Percentiles rank a stretch among this genome's conserved stretches.
These are phyloP conservation scores for Stenolophus ochropezus DNA, from an alignment of 2,888 invertebrate genomes.

Conservation along the genomic window DNA sequence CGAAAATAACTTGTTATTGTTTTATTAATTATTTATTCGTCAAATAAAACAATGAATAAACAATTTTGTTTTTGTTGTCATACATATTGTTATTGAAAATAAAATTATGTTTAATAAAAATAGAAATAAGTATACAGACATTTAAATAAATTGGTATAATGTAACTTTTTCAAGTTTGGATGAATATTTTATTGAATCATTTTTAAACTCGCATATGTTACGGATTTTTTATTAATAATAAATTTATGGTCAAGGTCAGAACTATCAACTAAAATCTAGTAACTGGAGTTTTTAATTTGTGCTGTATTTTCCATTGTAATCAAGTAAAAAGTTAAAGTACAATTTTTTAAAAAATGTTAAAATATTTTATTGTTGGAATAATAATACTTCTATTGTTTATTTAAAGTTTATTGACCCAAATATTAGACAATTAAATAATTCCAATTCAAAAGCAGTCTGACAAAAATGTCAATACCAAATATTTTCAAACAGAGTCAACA, in stretches of 20 bases:
- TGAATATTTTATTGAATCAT: neutral
- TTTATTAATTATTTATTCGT: neutral
- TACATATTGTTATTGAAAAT: neutral
- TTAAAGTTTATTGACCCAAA: no score
- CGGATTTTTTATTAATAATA: neutral
- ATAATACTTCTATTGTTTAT: no score
- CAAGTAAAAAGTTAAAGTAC: no score
- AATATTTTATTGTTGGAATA: no score
- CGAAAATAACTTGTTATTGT: neutral
- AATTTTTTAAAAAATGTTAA: no score
- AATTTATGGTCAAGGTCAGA: neutral
- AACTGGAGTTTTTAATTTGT: no score
- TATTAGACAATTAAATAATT: no score
- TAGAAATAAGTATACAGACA: neutral
- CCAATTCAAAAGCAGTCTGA: neutral
- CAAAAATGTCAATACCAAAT: slow-evolving; percentile 2
- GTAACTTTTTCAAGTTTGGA: neutral
- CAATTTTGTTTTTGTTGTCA: neutral
- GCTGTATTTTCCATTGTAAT: no score
- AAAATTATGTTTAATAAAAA: neutral
- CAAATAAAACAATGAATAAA: neutral
- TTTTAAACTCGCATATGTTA: neutral
- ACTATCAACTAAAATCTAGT: no score
- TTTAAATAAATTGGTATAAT: neutral
- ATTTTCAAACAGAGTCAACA: neutral